Base-by-base conservation (phyloP, 2,113 vertebrate genomes). In the Lepisosteus oculatus region DNA sequence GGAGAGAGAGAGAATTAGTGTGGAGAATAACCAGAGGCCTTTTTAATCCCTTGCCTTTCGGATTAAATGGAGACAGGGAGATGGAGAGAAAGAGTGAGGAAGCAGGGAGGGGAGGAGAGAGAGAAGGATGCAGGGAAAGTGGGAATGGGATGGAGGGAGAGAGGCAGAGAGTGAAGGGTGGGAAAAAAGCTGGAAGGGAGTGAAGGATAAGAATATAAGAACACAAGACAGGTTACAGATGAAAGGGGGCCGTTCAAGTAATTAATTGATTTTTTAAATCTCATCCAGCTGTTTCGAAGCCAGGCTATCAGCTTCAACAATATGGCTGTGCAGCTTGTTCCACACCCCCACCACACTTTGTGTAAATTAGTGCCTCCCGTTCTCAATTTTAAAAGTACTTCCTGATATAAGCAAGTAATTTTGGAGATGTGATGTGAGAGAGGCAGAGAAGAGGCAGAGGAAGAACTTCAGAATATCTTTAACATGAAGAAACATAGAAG, bases 111-210 rank as follows among this genome's bases (percentile, higher is more conserved):
- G 54, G 17, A 47, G 68, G 67, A 14, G 12, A 47, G 41, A n/a
- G 55, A 59, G 51, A 12, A 14, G 67, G 55, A 71, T 1, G 17
- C 45, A 15, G 47, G 51, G 47, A 55, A 3, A 55, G 65, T 72
- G 63, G 67, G 61, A 76, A 61, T 68, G 56, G 75, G 68, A 77
- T 70, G 76, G 84, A 83, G 82, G 87, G 84, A 85, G 76, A 74
- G 84, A 77, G 17, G 43, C 80, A 63, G 69, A 83, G 73, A 79
- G 80, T 75, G 81, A 75, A 80, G 77, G 72, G 66, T 1, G 51
- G 42, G 15, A 54, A 17, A 68, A 63, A 41, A 3, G 17, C 7
- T 3, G 61, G 61, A 29, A 63, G 47, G 47, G 47, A 51, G 5
- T 51, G 47, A 51, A 5, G 5, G 47, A 51, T 5, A 29, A 29